A percentile compares a stretch with the other conserved stretches of the same genome.
Evolutionary conservation across 2,113 vertebrate genomes (phyloP).

Genomic region (Corydoras sp.): DNA sequence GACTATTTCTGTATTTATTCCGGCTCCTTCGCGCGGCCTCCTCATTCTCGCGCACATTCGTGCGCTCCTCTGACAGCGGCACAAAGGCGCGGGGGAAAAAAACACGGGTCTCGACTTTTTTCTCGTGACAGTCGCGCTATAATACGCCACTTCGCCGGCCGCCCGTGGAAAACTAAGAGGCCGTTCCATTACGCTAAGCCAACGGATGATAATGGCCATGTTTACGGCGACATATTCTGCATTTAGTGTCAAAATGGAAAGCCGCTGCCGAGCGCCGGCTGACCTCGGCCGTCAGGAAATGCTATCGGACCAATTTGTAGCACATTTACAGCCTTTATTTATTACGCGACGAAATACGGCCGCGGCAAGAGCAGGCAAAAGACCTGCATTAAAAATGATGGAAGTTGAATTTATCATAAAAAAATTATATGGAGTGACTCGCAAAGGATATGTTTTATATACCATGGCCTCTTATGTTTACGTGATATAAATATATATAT

Average conservation of each 20-base stretch:
- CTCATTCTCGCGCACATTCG: constrained; percentile 25
- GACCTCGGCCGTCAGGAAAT: background rate
- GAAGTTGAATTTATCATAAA: background rate
- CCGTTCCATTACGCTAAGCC: constrained; percentile 29
- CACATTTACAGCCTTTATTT: background rate
- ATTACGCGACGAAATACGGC: background rate
- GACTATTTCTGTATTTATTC: constrained; percentile 9
- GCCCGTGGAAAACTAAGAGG: constrained; percentile 29
- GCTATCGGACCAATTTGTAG: background rate
- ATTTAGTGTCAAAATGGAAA: constrained; percentile 11
- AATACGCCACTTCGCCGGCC: constrained; percentile 34
- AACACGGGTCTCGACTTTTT: constrained; percentile 23
- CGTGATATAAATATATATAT: too few species aligned
- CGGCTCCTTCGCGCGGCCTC: constrained; percentile 3
- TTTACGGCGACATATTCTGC: constrained; percentile 21
- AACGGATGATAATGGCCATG: constrained; percentile 31
- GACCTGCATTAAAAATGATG: too few species aligned
- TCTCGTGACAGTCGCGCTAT: constrained; percentile 29
- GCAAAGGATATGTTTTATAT: background rate
- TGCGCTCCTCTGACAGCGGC: constrained; percentile 34
- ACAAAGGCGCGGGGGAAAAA: constrained; percentile 30
- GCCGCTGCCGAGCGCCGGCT: background rate
- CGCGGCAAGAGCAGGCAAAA: too few species aligned
- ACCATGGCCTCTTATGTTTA: too few species aligned
- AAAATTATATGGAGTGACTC: background rate